These are phyloP conservation scores for Ctenodactylus gundi DNA, from an alignment of 2,113 vertebrate genomes.

Conservation along the genomic window DNA sequence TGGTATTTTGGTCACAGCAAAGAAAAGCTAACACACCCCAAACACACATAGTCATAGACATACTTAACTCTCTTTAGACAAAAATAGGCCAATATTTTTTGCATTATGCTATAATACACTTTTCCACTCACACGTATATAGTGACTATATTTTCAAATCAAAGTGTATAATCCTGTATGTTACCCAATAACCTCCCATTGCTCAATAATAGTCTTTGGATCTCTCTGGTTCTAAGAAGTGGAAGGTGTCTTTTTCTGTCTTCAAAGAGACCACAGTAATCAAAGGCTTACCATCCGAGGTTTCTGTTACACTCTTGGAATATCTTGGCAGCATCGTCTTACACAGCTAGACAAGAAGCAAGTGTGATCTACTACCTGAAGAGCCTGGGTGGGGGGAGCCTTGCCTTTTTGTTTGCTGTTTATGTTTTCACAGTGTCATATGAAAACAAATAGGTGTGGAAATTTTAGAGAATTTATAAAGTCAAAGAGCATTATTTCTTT, in stretches of 20 bases:
- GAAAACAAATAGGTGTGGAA: background rate
- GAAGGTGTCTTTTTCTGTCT: slow-evolving; percentile 23
- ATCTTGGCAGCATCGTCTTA: background rate
- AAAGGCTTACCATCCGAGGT: slow-evolving; percentile 19
- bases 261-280: slow-evolving; percentile 55
- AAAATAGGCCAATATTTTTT: background rate
- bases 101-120: background rate
- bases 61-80: background rate
- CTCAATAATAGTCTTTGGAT: background rate
- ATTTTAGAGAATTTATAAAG: background rate
- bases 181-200: background rate
- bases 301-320: slow-evolving; percentile 7
- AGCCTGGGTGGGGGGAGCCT: fast-evolving
- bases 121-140: background rate
- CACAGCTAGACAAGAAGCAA: background rate
- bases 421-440: background rate
- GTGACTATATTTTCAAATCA: background rate
- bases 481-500: background rate
- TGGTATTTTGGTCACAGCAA: background rate
- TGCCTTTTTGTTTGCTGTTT: background rate
- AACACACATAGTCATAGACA: background rate
- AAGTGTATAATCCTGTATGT: background rate
- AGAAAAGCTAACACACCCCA: background rate
- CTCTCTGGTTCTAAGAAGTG: slow-evolving; percentile 19
- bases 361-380: background rate